phyloP scores from a whole-genome alignment of 92 coral and sea anemone genomes.

The Chrysogorgia sp. region DNA sequence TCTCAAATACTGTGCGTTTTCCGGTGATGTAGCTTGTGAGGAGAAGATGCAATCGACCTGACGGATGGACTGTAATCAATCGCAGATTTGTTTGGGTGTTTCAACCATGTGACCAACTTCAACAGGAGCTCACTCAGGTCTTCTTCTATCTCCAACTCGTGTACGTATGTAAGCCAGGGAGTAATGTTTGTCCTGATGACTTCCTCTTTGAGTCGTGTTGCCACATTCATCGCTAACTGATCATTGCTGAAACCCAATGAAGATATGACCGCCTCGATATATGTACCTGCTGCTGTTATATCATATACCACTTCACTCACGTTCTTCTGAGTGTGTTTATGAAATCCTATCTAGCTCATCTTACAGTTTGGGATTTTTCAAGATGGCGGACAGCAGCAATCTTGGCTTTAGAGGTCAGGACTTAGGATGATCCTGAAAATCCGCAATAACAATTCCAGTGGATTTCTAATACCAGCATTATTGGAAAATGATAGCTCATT shows the following conservation, averaged over 20 bases:
- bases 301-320: slow-evolving; percentile 6
- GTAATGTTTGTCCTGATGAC: background rate
- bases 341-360: slow-evolving; percentile 1
- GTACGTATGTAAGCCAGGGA: slow-evolving; percentile 7
- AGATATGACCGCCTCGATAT: slow-evolving; percentile 1
- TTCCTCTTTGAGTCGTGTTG: background rate
- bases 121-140: background rate
- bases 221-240: background rate
- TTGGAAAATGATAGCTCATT: no score
- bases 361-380: no score
- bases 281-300: background rate
- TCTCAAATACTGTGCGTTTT: background rate
- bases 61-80: background rate
- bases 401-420: no score
- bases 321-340: slow-evolving; percentile 4
- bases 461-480: no score
- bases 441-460: no score
- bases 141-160: slow-evolving; percentile 21
- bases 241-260: slow-evolving; percentile 1
- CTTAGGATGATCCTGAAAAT: no score
- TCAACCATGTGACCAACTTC: background rate
- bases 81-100: slow-evolving; percentile 8
- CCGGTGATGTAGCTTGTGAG: slow-evolving; percentile 27
- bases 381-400: no score
- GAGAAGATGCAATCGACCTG: no score